phyloP scores from a whole-genome alignment of 2,797 vertebrate genomes.

The Cuculus canorus region DNA sequence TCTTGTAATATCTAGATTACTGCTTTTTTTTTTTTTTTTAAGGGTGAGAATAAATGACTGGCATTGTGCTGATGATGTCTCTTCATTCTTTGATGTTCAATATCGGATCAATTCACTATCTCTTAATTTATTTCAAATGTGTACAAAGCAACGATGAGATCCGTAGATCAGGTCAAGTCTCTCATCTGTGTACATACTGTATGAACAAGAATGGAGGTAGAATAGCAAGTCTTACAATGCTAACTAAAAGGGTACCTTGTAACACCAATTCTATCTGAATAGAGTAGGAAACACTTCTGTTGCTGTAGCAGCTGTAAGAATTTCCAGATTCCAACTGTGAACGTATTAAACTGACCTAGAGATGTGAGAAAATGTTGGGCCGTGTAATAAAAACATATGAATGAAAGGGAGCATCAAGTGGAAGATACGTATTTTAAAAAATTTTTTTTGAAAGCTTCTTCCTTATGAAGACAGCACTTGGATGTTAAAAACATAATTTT shows the following conservation, averaged over 20 bases:
- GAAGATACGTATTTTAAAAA: accelerated
- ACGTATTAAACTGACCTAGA: neutral
- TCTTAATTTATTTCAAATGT: neutral
- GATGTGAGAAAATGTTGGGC: neutral
- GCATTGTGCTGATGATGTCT: neutral
- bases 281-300: neutral
- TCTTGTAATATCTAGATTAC: neutral
- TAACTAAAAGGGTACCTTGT: neutral
- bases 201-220: neutral
- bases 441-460: neutral
- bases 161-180: neutral
- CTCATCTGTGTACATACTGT: neutral
- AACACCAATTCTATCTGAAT: neutral
- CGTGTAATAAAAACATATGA: neutral
- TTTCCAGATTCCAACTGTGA: neutral
- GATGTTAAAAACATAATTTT: neutral
- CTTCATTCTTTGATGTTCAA: neutral
- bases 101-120: neutral
- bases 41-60: neutral
- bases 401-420: neutral
- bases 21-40: neutral
- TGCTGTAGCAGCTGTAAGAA: neutral
- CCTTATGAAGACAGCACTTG: neutral
- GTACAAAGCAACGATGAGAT: neutral
- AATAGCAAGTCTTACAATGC: neutral